Evolutionary conservation across 2,888 invertebrate species (phyloP), one percentile per base, ranked within the genome.

Genomic region (Adineta ricciae): DNA sequence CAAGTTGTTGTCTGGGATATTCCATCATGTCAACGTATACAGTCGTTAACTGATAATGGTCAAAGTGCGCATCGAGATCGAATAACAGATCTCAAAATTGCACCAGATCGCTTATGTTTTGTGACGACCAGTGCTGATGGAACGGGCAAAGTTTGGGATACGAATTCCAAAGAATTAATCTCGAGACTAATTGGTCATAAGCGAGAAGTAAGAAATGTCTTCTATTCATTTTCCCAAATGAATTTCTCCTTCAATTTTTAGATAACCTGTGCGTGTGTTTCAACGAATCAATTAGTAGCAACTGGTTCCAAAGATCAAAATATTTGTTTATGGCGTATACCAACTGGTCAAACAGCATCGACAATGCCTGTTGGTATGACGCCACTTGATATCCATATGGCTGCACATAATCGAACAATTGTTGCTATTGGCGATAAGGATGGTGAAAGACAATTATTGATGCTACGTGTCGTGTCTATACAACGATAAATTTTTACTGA

Each of bases 341-440:
- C 49, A 72, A 72, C 82, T 11, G 86, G 84, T 9, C 85, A 83
- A 50, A 49, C 49, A 83, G 83, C 83, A 86, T 84, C 86, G 36
- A 54, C 38, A 3, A 86, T 86, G 84, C 32, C 83, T 24, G 84
- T 86, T 21, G 72, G 24, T 46, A 84, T 84, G 84, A 83, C 64
- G 41, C 83, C 84, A 38, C n/a, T 86, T 36, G 86, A 86, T 36
- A 64, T 84, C 21, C 73, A 84, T 50, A 84, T 86, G 83, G 84
- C 84, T 56, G 82, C 46, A 27, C 84, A 86, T 56, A 86, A 86
- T 56, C 64, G 78, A 54, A 86, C 84, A 41, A 72, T 86, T 50
- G 86, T 86, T 52, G 84, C 86, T 36, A 86, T 86, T n/a, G 84
- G 84, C 32, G 86, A 86, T 21, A 86, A 86, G 46, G 84, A 86